phyloP scores from a whole-genome alignment of 53 echinoderm and acorn worm species.

The Echinarachnius parma region DNA sequence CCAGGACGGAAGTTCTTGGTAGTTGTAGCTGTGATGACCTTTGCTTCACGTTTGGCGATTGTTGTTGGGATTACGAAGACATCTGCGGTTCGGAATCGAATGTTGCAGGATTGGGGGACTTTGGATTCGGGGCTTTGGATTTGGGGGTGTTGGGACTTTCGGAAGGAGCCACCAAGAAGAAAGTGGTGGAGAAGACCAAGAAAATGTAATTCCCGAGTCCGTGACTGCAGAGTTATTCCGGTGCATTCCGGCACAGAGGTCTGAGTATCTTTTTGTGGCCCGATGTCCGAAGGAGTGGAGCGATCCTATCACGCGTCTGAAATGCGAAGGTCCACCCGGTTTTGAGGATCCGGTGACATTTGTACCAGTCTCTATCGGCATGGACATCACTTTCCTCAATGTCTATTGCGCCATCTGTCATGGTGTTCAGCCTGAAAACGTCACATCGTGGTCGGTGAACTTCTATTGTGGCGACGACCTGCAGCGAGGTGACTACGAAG shows the following conservation, averaged over 20 bases:
- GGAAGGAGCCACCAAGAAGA: not conserved
- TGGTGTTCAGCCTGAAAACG: constrained; percentile 1
- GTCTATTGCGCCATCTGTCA: constrained; percentile 36
- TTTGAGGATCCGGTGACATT: not conserved
- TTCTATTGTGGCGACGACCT: not conserved
- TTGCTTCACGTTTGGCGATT: constrained; percentile 11
- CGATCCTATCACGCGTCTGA: not conserved
- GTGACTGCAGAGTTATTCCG: not conserved
- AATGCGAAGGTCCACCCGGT: constrained; percentile 13
- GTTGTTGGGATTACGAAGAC: constrained; percentile 21
- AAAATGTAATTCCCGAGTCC: constrained; percentile 1
- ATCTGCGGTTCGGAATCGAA: not conserved
- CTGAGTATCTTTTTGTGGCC: not conserved
- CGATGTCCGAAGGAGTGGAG: constrained; percentile 4
- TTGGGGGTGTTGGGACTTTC: not conserved
- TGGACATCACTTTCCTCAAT: constrained; percentile 6
- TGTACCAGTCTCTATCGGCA: constrained; percentile 18
- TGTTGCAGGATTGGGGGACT: not conserved
- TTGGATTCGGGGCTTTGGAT: not conserved
- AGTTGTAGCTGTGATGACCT: constrained; percentile 7
- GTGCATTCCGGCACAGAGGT: not conserved
- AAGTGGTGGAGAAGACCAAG: not conserved
- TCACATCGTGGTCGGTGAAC: constrained; percentile 5
- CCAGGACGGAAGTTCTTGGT: no score
- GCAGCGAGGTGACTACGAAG: not conserved